Evolutionary conservation across 2,797 vertebrate species (phyloP).

Genomic region (Harpagifer antarcticus): DNA sequence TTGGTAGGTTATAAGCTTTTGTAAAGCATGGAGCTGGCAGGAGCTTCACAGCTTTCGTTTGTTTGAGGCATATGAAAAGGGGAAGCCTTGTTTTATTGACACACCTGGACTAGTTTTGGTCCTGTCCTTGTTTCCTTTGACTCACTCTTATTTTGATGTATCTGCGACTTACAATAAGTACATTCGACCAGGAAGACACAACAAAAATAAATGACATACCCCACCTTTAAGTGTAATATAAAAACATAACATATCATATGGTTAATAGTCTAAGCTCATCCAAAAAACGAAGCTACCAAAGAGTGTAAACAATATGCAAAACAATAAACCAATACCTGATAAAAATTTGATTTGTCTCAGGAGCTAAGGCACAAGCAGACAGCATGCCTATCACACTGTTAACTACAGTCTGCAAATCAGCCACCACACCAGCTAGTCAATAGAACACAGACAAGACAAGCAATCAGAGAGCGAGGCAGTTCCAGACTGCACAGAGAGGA

Average conservation of each 20-base stretch:
- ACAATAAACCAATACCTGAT: slow-evolving; percentile 2
- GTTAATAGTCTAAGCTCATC: slow-evolving; percentile 15
- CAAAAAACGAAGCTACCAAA: neutral
- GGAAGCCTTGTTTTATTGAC: slow-evolving; percentile 19
- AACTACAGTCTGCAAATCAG: slow-evolving; percentile 33
- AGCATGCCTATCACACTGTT: slow-evolving; percentile 15
- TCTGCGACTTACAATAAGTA: no score
- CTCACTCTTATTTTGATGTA: slow-evolving; percentile 11
- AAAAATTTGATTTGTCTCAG: slow-evolving; percentile 41
- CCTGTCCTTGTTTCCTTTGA: slow-evolving; percentile 17
- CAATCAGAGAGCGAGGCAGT: slow-evolving; percentile 32
- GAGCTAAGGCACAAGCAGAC: slow-evolving; percentile 6
- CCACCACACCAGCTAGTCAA: slow-evolving; percentile 44
- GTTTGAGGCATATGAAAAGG: slow-evolving; percentile 18
- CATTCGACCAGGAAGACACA: no score
- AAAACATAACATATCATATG: slow-evolving; percentile 1
- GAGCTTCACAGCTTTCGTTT: slow-evolving; percentile 19
- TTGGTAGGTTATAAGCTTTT: slow-evolving; percentile 2
- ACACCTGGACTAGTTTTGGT: slow-evolving; percentile 19
- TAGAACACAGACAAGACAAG: slow-evolving; percentile 39
- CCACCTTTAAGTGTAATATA: neutral
- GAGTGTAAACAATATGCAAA: slow-evolving; percentile 23
- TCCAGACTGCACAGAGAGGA: slow-evolving; percentile 36
- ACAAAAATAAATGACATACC: no score
- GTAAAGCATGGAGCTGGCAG: slow-evolving; percentile 16